Conservation (phyloP, 2,888 invertebrate genomes). For the Apodemia hepburni region DNA sequence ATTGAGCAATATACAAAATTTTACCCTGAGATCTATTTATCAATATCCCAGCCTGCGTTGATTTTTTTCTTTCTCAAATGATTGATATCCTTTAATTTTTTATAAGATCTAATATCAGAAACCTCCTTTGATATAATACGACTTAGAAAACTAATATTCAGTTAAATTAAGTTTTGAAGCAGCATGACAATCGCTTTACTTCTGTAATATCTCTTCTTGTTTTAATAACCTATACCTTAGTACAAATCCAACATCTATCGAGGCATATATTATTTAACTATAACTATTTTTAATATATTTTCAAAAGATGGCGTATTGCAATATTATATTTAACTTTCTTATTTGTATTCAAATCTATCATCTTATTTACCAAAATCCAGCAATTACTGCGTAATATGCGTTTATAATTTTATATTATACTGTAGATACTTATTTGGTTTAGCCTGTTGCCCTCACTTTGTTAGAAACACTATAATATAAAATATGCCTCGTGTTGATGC, state of each 20-base stretch:
- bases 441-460: no score
- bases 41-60: no score
- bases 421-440: no score
- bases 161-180: constrained; percentile 47
- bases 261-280: constrained; percentile 16
- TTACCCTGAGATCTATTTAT: not conserved
- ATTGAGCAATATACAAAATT: not conserved
- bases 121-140: no score
- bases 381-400: not conserved
- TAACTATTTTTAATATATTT: not conserved
- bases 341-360: not conserved
- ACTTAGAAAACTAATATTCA: no score
- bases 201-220: constrained; percentile 19
- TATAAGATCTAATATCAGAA: no score
- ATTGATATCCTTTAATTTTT: no score
- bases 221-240: constrained; percentile 19
- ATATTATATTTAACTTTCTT: no score
- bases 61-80: no score
- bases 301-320: not conserved
- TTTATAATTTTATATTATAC: not conserved
- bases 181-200: constrained; percentile 63
- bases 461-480: not conserved
- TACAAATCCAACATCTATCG: constrained; percentile 15
- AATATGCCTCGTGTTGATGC: constrained; percentile 29
- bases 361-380: not conserved